phyloP scores from a whole-genome alignment of 2,888 invertebrate species.

The Aphrophora alni region DNA sequence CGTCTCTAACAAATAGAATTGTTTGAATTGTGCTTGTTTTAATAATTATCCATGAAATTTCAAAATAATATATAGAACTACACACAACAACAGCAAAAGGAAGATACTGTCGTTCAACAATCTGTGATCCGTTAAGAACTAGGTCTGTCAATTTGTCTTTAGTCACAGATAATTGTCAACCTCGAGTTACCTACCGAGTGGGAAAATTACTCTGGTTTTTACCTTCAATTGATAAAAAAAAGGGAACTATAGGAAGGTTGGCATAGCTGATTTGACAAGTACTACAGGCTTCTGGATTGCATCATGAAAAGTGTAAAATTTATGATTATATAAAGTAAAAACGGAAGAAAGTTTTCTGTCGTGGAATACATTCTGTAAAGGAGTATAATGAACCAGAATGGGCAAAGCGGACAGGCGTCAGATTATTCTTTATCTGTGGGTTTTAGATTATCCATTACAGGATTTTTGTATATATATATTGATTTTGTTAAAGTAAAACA shows the following conservation, averaged over 20 bases:
- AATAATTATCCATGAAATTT: too few relatives aligned
- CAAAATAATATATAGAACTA: too few relatives aligned
- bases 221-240: background rate
- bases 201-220: background rate
- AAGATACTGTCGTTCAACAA: background rate
- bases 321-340: background rate
- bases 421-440: too few relatives aligned
- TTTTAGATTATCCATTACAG: too few relatives aligned
- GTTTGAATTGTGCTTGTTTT: too few relatives aligned
- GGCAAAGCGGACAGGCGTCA: too few relatives aligned
- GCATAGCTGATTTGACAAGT: background rate
- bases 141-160: conserved; percentile 9
- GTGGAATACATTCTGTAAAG: background rate
- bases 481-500: too few relatives aligned
- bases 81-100: too few relatives aligned
- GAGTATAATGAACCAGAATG: background rate
- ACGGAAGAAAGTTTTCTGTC: background rate
- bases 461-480: too few relatives aligned
- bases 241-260: background rate
- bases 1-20: too few relatives aligned
- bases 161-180: background rate
- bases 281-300: background rate
- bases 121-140: background rate
- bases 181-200: background rate
- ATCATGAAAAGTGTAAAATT: background rate